phyloP scores from a whole-genome alignment of 37 sponge, comb jelly and placozoan genomes.

The Hormiphora californensis region DNA sequence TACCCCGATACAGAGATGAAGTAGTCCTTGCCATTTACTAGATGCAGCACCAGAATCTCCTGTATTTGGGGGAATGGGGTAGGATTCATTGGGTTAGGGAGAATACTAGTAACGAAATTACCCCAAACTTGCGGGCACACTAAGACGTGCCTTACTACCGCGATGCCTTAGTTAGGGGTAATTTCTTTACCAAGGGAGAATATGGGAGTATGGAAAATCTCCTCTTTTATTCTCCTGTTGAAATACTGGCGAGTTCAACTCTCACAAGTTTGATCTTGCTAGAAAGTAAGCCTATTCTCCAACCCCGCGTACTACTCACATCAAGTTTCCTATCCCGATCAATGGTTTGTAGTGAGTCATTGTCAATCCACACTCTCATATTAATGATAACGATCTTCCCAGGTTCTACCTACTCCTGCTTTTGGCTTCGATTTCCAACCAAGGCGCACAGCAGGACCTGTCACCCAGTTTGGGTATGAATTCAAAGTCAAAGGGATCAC shows the following conservation, averaged over 20 bases:
- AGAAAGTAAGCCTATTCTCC: too few relatives aligned
- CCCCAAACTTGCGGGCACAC: too few relatives aligned
- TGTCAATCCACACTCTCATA: conserved; percentile 12
- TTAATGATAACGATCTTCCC: conserved; percentile 32
- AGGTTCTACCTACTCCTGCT: conserved; percentile 7
- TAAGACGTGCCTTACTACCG: too few relatives aligned
- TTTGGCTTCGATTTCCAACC: conserved; percentile 12
- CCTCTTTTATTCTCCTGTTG: too few relatives aligned
- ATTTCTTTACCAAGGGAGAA: too few relatives aligned
- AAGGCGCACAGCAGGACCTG: conserved; percentile 41
- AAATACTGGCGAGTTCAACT: too few relatives aligned
- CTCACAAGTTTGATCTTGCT: too few relatives aligned
- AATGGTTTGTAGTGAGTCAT: conserved; percentile 26
- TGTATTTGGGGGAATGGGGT: too few relatives aligned
- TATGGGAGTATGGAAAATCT: too few relatives aligned
- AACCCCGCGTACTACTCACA: not conserved
- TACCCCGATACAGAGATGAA: conserved; percentile 48
- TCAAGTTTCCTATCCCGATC: conserved; percentile 9
- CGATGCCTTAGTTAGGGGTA: too few relatives aligned
- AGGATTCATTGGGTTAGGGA: too few relatives aligned
- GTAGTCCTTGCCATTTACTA: conserved; percentile 50
- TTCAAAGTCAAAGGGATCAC: conserved; percentile 37
- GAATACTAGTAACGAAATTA: too few relatives aligned
- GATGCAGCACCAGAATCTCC: conserved; percentile 51
- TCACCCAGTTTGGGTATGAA: conserved; percentile 42